Evolutionary conservation across 2,113 vertebrate genomes (phyloP).

Genomic region (Dermatemys mawii): DNA sequence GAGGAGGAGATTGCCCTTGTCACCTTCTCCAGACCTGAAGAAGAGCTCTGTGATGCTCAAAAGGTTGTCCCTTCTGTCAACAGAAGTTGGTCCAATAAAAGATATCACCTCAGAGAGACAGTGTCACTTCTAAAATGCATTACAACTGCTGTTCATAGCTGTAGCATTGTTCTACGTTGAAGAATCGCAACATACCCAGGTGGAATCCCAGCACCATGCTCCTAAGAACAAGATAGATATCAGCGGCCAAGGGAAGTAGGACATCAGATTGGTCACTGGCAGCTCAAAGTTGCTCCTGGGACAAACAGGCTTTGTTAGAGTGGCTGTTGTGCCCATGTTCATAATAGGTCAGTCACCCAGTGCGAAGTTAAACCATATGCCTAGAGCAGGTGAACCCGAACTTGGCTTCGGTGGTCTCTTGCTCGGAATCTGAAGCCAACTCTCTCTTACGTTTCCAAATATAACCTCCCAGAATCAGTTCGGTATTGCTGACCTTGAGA

Average conservation of each 20-base stretch:
- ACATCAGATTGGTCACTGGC: too few relatives aligned
- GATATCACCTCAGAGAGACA: background rate
- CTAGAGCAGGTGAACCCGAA: background rate
- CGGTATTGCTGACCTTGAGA: too few relatives aligned
- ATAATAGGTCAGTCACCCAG: background rate
- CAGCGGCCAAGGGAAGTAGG: background rate
- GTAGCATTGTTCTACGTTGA: background rate
- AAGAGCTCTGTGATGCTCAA: background rate
- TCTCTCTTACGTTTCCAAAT: slow-evolving; percentile 22
- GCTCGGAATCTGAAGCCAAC: background rate
- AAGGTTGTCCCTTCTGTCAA: background rate
- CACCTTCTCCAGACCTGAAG: background rate
- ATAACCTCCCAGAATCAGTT: background rate
- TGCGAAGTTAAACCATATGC: background rate
- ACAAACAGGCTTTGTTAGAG: background rate
- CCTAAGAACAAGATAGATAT: background rate
- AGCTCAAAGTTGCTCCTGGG: too few relatives aligned
- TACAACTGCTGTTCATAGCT: background rate
- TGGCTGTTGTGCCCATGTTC: background rate
- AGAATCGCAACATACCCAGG: background rate
- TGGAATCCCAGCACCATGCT: background rate
- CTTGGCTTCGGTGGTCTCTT: background rate
- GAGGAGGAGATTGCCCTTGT: background rate
- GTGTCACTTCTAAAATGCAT: background rate
- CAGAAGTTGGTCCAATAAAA: background rate